Evolutionary conservation across 2,888 invertebrate genomes (phyloP).

Genomic region (Aproaerema taeniolella): DNA sequence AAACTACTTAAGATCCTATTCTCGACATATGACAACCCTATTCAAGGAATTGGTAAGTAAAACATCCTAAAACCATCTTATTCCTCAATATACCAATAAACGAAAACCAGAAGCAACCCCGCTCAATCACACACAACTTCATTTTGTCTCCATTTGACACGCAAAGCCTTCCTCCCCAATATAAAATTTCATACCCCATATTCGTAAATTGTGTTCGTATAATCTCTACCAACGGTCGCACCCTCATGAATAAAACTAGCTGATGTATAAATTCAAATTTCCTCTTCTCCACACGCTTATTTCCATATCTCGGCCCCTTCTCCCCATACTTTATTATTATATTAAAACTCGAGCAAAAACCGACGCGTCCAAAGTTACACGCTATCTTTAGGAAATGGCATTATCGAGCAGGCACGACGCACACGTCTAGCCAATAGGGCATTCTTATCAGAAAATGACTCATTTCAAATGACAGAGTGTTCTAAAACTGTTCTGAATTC

Average conservation of each 20-base stretch:
- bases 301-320: constrained; percentile 74
- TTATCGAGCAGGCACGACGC: constrained; percentile 69
- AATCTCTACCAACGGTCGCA: constrained; percentile 42
- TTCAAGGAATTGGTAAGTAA: too few species aligned
- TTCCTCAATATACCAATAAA: too few species aligned
- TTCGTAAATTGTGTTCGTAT: constrained; percentile 39
- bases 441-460: constrained; percentile 85
- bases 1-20: too few species aligned
- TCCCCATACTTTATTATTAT: constrained; percentile 72
- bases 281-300: constrained; percentile 73
- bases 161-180: constrained; percentile 23
- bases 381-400: constrained; percentile 75
- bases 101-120: too few species aligned
- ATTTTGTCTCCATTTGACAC: too few species aligned
- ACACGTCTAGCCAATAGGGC: constrained; percentile 77
- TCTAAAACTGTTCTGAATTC: constrained; percentile 55
- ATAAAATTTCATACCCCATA: constrained; percentile 30
- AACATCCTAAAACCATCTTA: too few species aligned
- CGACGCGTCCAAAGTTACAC: constrained; percentile 64
- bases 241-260: constrained; percentile 73
- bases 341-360: constrained; percentile 74
- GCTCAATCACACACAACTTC: too few species aligned
- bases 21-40: too few species aligned
- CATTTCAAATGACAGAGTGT: constrained; percentile 82
- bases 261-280: constrained; percentile 77